Evolutionary conservation across 1,140 invertebrate genomes (phyloP).

Genomic region (Propsilocerus akamusi): DNA sequence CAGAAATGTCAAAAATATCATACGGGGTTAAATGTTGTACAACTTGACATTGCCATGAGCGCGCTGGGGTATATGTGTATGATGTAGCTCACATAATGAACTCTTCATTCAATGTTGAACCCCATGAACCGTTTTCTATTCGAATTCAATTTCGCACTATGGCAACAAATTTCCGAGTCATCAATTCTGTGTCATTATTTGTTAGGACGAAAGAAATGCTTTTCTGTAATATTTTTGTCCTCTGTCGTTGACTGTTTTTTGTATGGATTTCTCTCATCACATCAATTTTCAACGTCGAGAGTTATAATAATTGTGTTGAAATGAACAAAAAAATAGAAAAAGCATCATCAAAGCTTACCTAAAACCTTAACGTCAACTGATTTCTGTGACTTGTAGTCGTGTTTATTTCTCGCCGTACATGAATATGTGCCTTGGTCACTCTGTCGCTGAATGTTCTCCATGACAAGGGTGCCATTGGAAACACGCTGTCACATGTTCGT

Average conservation of each 20-base stretch:
- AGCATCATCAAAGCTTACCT: constrained; percentile 24
- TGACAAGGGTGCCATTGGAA: constrained; percentile 40
- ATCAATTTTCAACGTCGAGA: too few species aligned
- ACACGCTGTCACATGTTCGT: constrained; percentile 49
- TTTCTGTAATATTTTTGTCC: neutral
- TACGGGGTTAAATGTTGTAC: neutral
- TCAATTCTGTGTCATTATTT: neutral
- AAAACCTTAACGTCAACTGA: constrained; percentile 34
- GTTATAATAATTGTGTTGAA: too few species aligned
- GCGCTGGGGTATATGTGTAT: too few species aligned
- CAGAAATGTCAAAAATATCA: neutral
- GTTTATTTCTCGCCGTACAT: constrained; percentile 41
- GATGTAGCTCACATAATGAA: too few species aligned
- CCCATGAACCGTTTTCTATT: too few species aligned
- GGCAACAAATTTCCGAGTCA: constrained; percentile 1
- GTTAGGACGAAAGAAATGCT: neutral
- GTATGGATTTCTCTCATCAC: neutral
- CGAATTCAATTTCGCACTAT: too few species aligned
- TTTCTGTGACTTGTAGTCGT: constrained; percentile 33
- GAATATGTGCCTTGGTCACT: constrained; percentile 47
- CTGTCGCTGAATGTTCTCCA: constrained; percentile 39
- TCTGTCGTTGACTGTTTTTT: neutral
- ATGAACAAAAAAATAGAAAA: constrained; percentile 5
- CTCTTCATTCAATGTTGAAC: too few species aligned
- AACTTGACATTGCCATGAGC: too few species aligned